Evolutionary conservation across 2,888 invertebrate species (phyloP).

Genomic region (Phengaris arion): DNA sequence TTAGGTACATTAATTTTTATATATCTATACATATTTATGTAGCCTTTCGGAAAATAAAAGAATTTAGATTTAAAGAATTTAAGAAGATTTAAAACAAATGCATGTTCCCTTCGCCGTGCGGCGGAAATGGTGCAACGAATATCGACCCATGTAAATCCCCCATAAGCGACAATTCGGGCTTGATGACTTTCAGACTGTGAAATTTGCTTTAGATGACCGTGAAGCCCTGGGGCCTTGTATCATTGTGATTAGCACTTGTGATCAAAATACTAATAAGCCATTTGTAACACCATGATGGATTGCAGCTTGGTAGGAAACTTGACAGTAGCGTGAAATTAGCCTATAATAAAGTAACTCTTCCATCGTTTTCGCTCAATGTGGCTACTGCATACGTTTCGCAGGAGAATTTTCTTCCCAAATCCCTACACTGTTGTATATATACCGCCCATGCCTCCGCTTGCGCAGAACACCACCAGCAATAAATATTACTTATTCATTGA

Average conservation of each 20-base stretch:
- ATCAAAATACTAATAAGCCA: background rate
- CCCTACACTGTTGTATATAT: background rate
- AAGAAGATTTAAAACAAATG: too few species aligned
- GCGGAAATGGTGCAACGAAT: too few species aligned
- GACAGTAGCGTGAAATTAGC: background rate
- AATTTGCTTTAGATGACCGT: slow-evolving; percentile 11
- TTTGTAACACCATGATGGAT: background rate
- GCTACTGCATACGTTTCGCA: too few species aligned
- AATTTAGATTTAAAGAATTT: too few species aligned
- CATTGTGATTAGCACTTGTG: background rate
- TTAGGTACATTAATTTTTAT: too few species aligned
- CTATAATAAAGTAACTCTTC: background rate
- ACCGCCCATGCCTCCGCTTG: slow-evolving; percentile 28
- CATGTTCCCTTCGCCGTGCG: too few species aligned
- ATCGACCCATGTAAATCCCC: too few species aligned
- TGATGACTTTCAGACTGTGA: slow-evolving; percentile 19
- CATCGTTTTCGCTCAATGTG: too few species aligned
- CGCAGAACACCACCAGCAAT: slow-evolving; percentile 19
- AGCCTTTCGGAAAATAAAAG: too few species aligned
- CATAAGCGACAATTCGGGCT: slow-evolving; percentile 31
- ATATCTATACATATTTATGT: too few species aligned
- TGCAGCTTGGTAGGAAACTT: too few species aligned
- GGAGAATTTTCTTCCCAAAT: background rate
- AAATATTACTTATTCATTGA: slow-evolving; percentile 28
- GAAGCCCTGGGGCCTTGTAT: background rate